These are phyloP conservation scores for Podarcis siculus DNA, from an alignment of 2,797 vertebrate species.

Conservation along the genomic window DNA sequence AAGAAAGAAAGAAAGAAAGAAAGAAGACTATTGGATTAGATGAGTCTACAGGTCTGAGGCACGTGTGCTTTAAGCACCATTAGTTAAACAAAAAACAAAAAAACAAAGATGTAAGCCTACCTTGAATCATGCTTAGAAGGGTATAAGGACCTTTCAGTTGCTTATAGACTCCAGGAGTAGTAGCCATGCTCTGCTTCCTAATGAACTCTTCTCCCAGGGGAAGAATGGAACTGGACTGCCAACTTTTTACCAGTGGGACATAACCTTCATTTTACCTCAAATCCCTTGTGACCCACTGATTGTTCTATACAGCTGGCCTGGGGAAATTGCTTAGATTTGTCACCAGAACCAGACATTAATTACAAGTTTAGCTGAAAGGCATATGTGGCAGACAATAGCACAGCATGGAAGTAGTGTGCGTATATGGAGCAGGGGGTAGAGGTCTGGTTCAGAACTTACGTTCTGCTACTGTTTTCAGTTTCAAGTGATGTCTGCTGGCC, in stretches of 20 bases:
- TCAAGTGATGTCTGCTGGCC: background rate
- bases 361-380: constrained; percentile 22
- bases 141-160: constrained; percentile 41
- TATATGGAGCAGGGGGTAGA: background rate
- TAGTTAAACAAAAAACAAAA: background rate
- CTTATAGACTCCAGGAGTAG: constrained; percentile 30
- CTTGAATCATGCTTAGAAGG: constrained; percentile 49
- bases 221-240: constrained; percentile 39
- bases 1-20: no score
- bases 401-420: constrained; percentile 3
- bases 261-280: constrained; percentile 50
- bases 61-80: background rate
- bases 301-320: background rate
- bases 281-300: constrained; percentile 23
- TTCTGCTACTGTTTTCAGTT: background rate
- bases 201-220: constrained; percentile 22
- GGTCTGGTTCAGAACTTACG: background rate
- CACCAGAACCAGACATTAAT: constrained; percentile 6
- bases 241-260: constrained; percentile 16
- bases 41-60: background rate
- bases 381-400: constrained; percentile 38
- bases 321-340: constrained; percentile 34
- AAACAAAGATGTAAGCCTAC: constrained; percentile 21
- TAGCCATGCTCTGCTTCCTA: background rate
- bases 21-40: background rate